Percentiles rank a stretch among this genome's conserved stretches.
Evolutionary conservation across 2,113 vertebrate species (phyloP).

Genomic region (Talpa occidentalis): DNA sequence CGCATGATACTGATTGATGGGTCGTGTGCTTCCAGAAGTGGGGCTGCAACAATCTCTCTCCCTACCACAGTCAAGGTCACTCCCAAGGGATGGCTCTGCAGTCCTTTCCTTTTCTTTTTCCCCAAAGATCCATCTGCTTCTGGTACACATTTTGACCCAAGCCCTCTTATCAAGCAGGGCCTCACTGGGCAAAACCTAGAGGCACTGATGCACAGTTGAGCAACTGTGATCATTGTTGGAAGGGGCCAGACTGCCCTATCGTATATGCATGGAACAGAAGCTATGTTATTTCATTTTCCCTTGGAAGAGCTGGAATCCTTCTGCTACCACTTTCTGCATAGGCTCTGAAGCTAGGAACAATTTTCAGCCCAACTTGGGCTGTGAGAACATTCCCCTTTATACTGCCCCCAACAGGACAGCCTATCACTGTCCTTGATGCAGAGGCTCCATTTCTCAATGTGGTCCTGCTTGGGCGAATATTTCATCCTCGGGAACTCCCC

Average conservation of each 20-base stretch:
- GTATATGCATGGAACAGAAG: background rate
- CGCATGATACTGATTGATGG: background rate
- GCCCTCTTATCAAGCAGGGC: background rate
- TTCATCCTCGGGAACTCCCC: background rate
- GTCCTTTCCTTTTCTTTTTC: background rate
- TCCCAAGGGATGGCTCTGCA: background rate
- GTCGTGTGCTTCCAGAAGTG: background rate
- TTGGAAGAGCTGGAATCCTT: constrained; percentile 5
- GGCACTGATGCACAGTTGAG: background rate
- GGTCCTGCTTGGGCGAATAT: background rate
- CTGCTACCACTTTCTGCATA: background rate
- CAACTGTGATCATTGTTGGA: background rate
- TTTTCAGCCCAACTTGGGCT: background rate
- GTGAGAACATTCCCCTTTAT: background rate
- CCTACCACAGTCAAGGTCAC: background rate
- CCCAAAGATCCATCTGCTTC: background rate
- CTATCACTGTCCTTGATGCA: background rate
- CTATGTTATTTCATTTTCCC: background rate
- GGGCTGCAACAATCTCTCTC: background rate
- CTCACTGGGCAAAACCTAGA: background rate
- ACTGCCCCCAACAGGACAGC: background rate
- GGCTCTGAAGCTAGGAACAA: constrained; percentile 47
- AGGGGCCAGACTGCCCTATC: background rate
- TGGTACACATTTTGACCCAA: background rate
- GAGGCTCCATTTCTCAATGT: background rate